These are phyloP conservation scores for Itoplectis maculator DNA, from an alignment of 2,888 invertebrate genomes.

Conservation along the genomic window DNA sequence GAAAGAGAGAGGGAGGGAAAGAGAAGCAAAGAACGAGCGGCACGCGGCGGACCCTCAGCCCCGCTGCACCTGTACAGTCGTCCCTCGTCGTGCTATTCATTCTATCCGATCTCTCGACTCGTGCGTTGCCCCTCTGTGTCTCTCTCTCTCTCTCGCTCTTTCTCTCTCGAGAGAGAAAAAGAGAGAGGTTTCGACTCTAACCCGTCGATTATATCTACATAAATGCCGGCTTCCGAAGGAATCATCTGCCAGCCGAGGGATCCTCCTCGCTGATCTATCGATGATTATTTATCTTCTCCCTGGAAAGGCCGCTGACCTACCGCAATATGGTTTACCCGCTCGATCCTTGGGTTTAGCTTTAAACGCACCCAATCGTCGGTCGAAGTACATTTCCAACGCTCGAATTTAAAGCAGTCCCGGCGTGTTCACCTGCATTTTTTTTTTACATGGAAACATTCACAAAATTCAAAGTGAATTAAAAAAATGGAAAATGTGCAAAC, in stretches of 20 bases:
- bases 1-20: slow-evolving; percentile 33
- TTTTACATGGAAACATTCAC: too few species aligned
- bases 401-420: too few species aligned
- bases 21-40: slow-evolving; percentile 53
- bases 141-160: slow-evolving; percentile 25
- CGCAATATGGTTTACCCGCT: not conserved
- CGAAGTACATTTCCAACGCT: too few species aligned
- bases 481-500: too few species aligned
- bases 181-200: slow-evolving; percentile 54
- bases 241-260: slow-evolving; percentile 60
- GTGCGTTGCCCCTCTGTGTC: not conserved
- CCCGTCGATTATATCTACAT: slow-evolving; percentile 68
- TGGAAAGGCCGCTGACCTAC: slow-evolving; percentile 18
- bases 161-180: too few species aligned
- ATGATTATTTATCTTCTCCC: slow-evolving; percentile 51
- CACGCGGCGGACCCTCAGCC: slow-evolving; percentile 60
- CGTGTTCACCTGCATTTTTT: too few species aligned
- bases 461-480: too few species aligned
- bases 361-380: too few species aligned
- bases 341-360: not conserved
- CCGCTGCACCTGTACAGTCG: slow-evolving; percentile 63
- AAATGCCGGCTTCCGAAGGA: slow-evolving; percentile 63
- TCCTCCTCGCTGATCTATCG: slow-evolving; percentile 37
- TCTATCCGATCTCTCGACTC: slow-evolving; percentile 54
- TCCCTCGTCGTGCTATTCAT: slow-evolving; percentile 57